Base-by-base conservation (phyloP, 2,113 vertebrate genomes). In the Crocuta crocuta region DNA sequence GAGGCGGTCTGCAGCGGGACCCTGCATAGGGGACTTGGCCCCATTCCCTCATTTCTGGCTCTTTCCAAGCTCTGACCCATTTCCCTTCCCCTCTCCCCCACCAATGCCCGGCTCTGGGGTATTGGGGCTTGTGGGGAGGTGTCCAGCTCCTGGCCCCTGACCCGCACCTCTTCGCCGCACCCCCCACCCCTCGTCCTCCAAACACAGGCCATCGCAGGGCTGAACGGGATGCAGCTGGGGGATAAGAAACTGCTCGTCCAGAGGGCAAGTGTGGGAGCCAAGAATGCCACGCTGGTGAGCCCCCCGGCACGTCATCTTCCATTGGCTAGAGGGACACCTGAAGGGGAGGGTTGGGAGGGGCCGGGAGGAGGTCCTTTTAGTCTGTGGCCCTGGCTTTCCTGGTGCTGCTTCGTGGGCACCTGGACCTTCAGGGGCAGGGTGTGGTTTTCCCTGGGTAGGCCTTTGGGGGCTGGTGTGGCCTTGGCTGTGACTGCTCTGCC, bases 171-270 rank as follows among this genome's bases (percentile, higher is more conserved):
- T 83, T 68, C 26, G 55, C 70, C 35, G 82, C 50, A 21, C 82
- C 83, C 91, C 86, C 70, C 28, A 15, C 74, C 96, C 80, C 55
- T 31, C 79, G 0, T 83, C 87, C 31, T 93, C 97, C 93, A 39
- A 83, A 97, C 88, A 0, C 97, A 99, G 99, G 99, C 99, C 92
- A 99, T 99, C 24, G 99, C 99, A 1, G 99, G 99, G 81, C 98
- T 99, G 95, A 99, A 99, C 1, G 99, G 99, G 63, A 99, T 99
- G 99, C 99, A 99, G 97, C 98, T 99, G 76, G 99, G 99, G 76
- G 99, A 99, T 98, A 99, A 99, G 99, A 99, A 99, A 95, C 99
- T 99, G 83, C 98, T 99, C 93, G 99, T 99, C 74, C 99, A 99
- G 98, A 99, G 99, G 98, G 99, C 99, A 48, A 99, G 99, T 53